Conservation (phyloP, 2,113 vertebrate species). For the Mesocricetus auratus region DNA sequence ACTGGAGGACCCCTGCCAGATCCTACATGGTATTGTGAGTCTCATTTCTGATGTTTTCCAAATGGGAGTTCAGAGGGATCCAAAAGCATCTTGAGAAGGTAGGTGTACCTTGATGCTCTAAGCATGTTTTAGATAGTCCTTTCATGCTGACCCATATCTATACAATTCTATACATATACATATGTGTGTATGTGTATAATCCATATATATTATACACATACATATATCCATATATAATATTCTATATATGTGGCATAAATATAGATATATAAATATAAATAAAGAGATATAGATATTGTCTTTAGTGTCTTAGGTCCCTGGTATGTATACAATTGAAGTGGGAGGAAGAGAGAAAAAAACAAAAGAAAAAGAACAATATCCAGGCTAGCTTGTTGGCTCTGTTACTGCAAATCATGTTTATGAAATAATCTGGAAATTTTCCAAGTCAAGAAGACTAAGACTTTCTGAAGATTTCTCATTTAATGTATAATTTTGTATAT, state of each 20-base stretch:
- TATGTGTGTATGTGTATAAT: neutral
- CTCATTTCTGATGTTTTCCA: neutral
- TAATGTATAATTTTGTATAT: neutral
- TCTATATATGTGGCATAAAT: neutral
- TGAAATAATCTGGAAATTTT: neutral
- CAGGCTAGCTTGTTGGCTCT: neutral
- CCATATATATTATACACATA: too few species aligned
- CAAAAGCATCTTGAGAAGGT: neutral
- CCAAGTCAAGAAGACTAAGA: neutral
- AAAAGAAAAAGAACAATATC: neutral
- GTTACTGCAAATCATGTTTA: neutral
- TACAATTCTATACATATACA: too few species aligned
- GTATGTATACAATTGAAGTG: neutral
- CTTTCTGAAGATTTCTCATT: slow-evolving; percentile 1
- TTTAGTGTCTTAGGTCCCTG: neutral
- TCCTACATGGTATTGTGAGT: neutral
- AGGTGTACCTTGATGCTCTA: neutral
- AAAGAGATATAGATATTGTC: neutral
- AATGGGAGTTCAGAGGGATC: neutral
- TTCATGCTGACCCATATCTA: neutral
- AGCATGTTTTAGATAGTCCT: neutral
- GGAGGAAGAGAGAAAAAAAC: neutral
- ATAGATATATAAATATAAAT: neutral
- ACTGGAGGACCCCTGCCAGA: neutral
- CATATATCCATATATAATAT: neutral